phyloP scores from a whole-genome alignment of 2,888 invertebrate genomes.

The Idaea biselata region DNA sequence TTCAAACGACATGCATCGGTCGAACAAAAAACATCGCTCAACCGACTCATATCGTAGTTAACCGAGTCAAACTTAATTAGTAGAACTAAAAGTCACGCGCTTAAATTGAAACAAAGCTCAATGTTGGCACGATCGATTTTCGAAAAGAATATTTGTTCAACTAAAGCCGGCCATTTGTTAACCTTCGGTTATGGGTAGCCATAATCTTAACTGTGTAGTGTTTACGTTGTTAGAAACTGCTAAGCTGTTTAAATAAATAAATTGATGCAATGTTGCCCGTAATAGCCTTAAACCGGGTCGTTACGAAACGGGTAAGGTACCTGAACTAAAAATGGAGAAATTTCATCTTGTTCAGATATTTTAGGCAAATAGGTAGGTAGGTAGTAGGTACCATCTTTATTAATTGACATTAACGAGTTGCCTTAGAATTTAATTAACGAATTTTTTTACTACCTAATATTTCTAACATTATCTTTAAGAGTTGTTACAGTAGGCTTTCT shows the following conservation, averaged over 20 bases:
- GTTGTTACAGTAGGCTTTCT: not conserved
- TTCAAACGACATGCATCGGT: not conserved
- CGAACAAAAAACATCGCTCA: not conserved
- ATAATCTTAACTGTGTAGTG: not conserved
- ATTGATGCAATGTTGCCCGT: constrained; percentile 18
- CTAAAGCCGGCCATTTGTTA: not conserved
- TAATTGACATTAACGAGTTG: not conserved
- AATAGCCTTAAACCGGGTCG: constrained; percentile 16
- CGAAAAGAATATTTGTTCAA: not conserved
- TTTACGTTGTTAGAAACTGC: constrained; percentile 14
- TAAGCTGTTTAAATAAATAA: constrained; percentile 17
- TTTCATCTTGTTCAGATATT: not conserved
- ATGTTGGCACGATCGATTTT: not conserved
- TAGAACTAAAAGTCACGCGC: not conserved
- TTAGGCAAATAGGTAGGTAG: not conserved
- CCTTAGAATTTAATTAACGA: not conserved
- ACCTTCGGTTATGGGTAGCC: not conserved
- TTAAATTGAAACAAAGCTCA: not conserved
- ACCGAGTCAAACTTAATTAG: not conserved
- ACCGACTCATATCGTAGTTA: not conserved
- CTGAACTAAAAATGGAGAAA: constrained; percentile 8
- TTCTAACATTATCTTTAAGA: not conserved
- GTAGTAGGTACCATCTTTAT: not conserved
- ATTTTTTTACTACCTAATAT: not conserved
- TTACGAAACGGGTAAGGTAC: constrained; percentile 14